Base-by-base conservation (phyloP, 2,888 invertebrate genomes). In the Smittia aterrima region DNA sequence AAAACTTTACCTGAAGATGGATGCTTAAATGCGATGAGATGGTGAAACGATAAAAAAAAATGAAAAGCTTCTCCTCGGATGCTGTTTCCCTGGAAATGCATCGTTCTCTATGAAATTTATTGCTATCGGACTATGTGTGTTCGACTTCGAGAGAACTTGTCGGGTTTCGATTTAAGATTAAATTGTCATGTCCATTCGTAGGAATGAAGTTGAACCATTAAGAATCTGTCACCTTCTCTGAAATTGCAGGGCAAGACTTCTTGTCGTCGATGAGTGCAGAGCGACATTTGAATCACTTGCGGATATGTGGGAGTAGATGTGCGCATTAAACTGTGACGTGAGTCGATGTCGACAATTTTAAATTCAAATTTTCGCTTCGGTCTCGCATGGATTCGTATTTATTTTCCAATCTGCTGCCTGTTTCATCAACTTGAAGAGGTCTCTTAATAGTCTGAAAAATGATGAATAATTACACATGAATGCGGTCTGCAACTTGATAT, bases 11-110 rank as follows among this genome's bases (percentile, higher is more conserved):
- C 27, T 64, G 70, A 47, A 40, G 47, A 40, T 68, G 68, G 41
- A 54, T 70, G 70, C 25, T 53, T 70, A 70, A 41, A 41, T 41
- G 22, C n/a, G 41, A 67, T 67, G 67, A 67, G 41, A 41, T 66
- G 32, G 32, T 38, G 16, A 66, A 67, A 67, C 67, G 67, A 22
- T 22, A 41, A 67, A 67, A 38, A 11, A 58, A 1, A 58, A n/a
- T 1, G 22, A 27, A 20, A n/a, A n/a, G n/a, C n/a, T n/a, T n/a
- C n/a, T n/a, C n/a, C n/a, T n/a, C n/a, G n/a, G 41, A 1, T n/a
- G 6, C 68, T 20, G 25, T 13, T 68, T 68, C 68, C 20, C 68
- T 68, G 32, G 54, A 70, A 32, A 6, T 70, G 16, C 70, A 70
- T 54, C 22, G 24, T 1, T 16, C 41, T 58, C n/a, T n/a, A n/a